phyloP scores from a whole-genome alignment of 2,113 vertebrate genomes.

The Entosphenus tridentatus region DNA sequence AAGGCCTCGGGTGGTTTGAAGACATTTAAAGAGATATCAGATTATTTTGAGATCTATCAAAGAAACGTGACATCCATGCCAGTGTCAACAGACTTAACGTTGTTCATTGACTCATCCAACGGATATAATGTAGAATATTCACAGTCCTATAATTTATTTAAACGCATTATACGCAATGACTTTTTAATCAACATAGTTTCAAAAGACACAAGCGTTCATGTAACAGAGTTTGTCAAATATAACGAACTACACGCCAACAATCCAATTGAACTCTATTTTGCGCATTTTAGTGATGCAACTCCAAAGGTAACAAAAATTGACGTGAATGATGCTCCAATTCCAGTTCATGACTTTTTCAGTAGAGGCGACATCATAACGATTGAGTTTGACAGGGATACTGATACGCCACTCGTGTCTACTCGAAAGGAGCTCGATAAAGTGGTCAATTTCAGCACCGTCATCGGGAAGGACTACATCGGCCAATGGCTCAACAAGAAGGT shows the following conservation, averaged over 20 bases:
- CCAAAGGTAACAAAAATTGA: conserved; percentile 2
- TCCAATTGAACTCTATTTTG: background rate
- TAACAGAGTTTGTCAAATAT: background rate
- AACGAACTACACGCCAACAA: background rate
- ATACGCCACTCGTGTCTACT: background rate
- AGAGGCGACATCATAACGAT: background rate
- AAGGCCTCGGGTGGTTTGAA: background rate
- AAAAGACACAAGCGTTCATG: background rate
- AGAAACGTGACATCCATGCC: background rate
- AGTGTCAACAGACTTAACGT: background rate
- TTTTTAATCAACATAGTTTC: background rate
- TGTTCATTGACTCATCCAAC: background rate
- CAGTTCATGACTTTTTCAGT: background rate
- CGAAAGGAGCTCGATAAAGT: background rate
- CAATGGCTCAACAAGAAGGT: background rate
- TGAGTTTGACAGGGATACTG: background rate
- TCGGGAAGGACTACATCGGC: conserved; percentile 1
- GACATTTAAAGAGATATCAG: background rate
- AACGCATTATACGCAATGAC: background rate
- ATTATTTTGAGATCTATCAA: background rate
- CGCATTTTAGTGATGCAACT: conserved; percentile 3
- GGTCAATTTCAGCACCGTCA: background rate
- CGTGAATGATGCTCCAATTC: background rate
- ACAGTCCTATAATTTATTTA: background rate
- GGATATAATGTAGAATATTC: background rate